Evolutionary conservation across 2,888 invertebrate species (phyloP), one percentile per base, ranked within the genome.

Genomic region (Ormyrus labotus): DNA sequence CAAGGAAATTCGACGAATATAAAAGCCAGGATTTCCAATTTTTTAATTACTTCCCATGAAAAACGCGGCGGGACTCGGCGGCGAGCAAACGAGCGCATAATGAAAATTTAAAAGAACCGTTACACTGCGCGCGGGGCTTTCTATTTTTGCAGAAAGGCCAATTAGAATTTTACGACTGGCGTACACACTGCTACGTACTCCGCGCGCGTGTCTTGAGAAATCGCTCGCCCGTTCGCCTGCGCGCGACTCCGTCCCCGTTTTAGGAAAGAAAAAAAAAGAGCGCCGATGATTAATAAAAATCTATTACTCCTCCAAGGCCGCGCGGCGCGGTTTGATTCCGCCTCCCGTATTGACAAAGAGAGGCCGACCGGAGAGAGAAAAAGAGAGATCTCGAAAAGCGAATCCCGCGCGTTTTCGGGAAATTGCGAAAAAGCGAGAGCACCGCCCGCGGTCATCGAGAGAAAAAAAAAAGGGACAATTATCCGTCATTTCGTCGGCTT

Each of bases 271-370:
- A 19, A 19, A 2, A 34, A 34, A 34, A 34, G 0, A 0, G 13
- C 34, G 34, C 3, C 65, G 72, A 65, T 65, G 71, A 78, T 78
- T 78, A 78, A 78, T 78, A 71, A 78, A 34, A 78, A 78, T 72
- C 71, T 65, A 78, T 64, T 65, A 64, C 57, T 60, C 53, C 57
- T 63, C 50, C 58, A 80, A 80, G 69, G 79, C 63, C 19, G 6
- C 47, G 34, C 19, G 13, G 60, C 47, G 13, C 34, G n/a, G 69
- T 19, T 53, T 11, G 57, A 70, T 70, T 19, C 65, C 65, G 47
- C 65, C 6, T 50, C 74, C 50, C 74, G 74, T 65, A 67, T 34
- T 4, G 4, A 74, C 63, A 63, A 47, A 64, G 48, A 19, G 50
- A 61, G 61, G 34, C 6, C 45, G 13, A 34, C 34, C 34, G 34